Percentiles rank a stretch among this genome's conserved stretches.
These are phyloP conservation scores for Oscheius sp. DNA, from an alignment of 2,888 invertebrate genomes.

Conservation along the genomic window DNA sequence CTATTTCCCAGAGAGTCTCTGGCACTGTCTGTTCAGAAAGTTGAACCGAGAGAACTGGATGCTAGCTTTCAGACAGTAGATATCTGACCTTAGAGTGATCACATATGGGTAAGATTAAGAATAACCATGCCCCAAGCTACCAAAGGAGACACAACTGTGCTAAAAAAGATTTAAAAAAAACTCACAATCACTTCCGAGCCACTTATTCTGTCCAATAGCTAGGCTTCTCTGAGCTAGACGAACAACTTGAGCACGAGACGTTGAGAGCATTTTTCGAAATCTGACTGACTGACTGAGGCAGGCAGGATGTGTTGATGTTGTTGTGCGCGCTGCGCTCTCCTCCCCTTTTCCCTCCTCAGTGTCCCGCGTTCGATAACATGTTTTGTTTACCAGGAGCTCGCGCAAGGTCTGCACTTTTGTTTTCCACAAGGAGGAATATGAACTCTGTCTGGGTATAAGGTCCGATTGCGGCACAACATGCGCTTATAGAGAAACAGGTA, in stretches of 20 bases:
- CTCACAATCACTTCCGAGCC: slow-evolving; percentile 12
- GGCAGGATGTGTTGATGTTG: neutral
- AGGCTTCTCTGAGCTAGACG: neutral
- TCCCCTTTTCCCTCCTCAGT: neutral
- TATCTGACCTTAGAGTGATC: too few species aligned
- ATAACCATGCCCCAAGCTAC: too few species aligned
- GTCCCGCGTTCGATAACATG: slow-evolving; percentile 2
- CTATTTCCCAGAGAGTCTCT: too few species aligned
- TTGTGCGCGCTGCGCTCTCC: neutral
- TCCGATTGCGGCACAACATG: too few species aligned
- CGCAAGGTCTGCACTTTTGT: neutral
- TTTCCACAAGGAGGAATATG: neutral
- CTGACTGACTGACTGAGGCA: neutral
- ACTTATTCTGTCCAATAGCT: neutral
- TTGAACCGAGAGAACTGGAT: too few species aligned
- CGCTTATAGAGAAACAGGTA: neutral
- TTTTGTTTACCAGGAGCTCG: slow-evolving; percentile 4
- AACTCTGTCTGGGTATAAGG: too few species aligned
- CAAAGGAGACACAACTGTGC: too few species aligned
- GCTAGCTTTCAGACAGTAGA: too few species aligned
- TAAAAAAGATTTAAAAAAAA: neutral
- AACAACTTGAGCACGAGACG: slow-evolving; percentile 7
- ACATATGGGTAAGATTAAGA: too few species aligned
- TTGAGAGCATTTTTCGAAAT: slow-evolving; percentile 9
- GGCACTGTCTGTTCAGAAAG: too few species aligned